Evolutionary conservation across 2,113 vertebrate species (phyloP).

Genomic region (Sinocyclocheilus maitianheensis): DNA sequence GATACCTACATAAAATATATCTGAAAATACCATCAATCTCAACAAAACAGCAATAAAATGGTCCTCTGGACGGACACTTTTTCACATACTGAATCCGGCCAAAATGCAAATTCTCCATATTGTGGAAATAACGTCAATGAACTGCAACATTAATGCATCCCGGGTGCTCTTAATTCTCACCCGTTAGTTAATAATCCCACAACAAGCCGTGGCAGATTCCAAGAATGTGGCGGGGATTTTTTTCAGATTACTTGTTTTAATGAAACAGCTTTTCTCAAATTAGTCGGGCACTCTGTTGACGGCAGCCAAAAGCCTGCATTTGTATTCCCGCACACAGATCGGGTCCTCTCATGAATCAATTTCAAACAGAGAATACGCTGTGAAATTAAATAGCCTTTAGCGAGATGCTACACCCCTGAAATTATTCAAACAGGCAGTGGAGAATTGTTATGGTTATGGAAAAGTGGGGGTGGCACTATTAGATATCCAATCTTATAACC

Average conservation of each 20-base stretch:
- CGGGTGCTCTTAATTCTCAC: slow-evolving; percentile 21
- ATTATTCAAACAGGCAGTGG: slow-evolving; percentile 52
- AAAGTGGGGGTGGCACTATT: slow-evolving; percentile 34
- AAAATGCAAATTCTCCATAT: background rate
- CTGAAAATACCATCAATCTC: background rate
- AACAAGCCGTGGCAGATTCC: slow-evolving; percentile 32
- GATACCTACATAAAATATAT: background rate
- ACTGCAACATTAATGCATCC: slow-evolving; percentile 27
- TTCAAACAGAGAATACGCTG: slow-evolving; percentile 59
- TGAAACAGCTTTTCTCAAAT: slow-evolving; percentile 52
- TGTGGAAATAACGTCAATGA: slow-evolving; percentile 22
- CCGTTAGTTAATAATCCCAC: slow-evolving; percentile 42
- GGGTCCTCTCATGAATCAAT: slow-evolving; percentile 57
- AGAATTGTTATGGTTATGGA: slow-evolving; percentile 47
- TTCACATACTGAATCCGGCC: background rate
- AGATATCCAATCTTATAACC: slow-evolving; percentile 40
- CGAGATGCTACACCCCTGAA: slow-evolving; percentile 51
- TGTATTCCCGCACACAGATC: slow-evolving; percentile 55
- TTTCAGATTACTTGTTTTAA: slow-evolving; percentile 52
- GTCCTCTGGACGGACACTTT: background rate
- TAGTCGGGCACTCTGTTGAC: slow-evolving; percentile 50
- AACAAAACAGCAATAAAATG: background rate
- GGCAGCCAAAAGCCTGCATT: slow-evolving; percentile 49
- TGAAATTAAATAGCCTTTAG: slow-evolving; percentile 62
- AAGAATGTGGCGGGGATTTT: slow-evolving; percentile 18